These are phyloP conservation scores for Drosophila lacertosa DNA, from an alignment of 1,140 invertebrate genomes.

Conservation along the genomic window DNA sequence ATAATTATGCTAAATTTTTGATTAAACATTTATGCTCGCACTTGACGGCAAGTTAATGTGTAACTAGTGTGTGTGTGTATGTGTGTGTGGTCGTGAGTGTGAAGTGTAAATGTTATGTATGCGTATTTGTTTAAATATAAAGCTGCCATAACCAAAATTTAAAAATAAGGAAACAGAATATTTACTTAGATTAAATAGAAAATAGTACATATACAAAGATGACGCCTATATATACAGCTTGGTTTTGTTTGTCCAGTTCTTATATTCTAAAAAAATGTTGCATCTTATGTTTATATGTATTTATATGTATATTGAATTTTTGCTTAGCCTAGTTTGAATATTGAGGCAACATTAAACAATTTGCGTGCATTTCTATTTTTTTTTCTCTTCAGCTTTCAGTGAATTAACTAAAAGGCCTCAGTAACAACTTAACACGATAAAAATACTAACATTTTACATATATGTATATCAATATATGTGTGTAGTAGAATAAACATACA, in stretches of 20 bases:
- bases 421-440: conserved; percentile 75
- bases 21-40: conserved; percentile 63
- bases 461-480: background rate
- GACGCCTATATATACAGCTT: conserved; percentile 63
- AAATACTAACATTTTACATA: conserved; percentile 74
- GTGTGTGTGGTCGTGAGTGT: conserved; percentile 29
- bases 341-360: conserved; percentile 33
- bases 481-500: conserved; percentile 45
- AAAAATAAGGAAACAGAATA: conserved; percentile 27
- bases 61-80: conserved; percentile 33
- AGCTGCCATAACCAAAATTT: conserved; percentile 69
- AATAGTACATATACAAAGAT: conserved; percentile 56
- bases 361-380: conserved; percentile 11
- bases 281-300: background rate
- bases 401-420: conserved; percentile 68
- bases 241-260: conserved; percentile 34
- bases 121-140: conserved; percentile 31
- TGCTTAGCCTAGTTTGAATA: conserved; percentile 26
- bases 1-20: conserved; percentile 69
- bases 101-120: conserved; percentile 16
- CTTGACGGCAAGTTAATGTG: conserved; percentile 16
- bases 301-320: background rate
- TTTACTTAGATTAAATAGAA: conserved; percentile 14
- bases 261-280: conserved; percentile 10
- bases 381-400: conserved; percentile 11